Percentiles rank a stretch among this genome's conserved stretches.
These are phyloP conservation scores for Notarius lentiginosus DNA, from an alignment of 2,113 vertebrate species.

Conservation along the genomic window DNA sequence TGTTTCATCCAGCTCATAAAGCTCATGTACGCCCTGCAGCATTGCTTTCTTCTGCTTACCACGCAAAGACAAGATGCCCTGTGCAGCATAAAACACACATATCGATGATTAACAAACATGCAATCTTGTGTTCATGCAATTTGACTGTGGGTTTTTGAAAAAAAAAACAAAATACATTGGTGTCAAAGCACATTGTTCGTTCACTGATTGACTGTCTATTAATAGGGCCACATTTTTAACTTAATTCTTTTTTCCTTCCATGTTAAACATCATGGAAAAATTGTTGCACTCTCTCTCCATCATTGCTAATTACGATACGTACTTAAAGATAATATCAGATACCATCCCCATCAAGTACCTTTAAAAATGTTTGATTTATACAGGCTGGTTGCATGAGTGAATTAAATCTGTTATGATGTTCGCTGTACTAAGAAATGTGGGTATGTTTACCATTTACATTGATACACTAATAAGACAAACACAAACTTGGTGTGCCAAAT, in stretches of 20 bases:
- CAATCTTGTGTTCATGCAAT: background rate
- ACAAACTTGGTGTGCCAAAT: background rate
- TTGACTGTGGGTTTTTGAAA: background rate
- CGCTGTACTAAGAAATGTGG: background rate
- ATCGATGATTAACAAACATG: background rate
- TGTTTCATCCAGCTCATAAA: slow-evolving; percentile 94
- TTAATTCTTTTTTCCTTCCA: background rate
- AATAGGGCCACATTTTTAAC: background rate
- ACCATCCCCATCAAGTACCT: background rate
- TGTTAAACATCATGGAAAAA: background rate
- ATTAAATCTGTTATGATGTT: background rate
- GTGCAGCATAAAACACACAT: slow-evolving; percentile 44
- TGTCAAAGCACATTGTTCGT: background rate
- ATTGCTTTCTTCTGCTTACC: slow-evolving; percentile 86
- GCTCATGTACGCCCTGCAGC: slow-evolving; percentile 91
- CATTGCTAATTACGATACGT: background rate
- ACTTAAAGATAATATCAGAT: background rate
- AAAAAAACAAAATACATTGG: background rate
- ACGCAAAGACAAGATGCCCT: slow-evolving; percentile 88
- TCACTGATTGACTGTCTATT: background rate
- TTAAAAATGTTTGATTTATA: background rate
- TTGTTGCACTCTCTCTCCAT: background rate
- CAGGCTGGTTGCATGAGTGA: background rate
- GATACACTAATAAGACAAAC: background rate
- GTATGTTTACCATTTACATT: background rate